phyloP scores from a whole-genome alignment of 2,113 vertebrate genomes.

The Alaudala cheleensis region DNA sequence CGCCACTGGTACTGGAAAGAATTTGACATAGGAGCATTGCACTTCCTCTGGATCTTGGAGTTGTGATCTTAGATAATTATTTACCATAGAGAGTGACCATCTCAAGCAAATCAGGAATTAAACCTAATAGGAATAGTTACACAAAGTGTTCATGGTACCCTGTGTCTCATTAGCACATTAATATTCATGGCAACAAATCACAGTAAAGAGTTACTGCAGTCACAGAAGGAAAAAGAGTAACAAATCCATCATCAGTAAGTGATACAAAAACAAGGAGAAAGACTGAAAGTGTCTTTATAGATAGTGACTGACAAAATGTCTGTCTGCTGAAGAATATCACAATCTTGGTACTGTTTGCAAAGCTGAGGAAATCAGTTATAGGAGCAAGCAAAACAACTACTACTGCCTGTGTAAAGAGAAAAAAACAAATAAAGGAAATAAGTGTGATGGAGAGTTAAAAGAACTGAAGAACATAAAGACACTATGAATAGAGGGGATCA shows the following conservation, averaged over 20 bases:
- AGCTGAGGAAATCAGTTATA: constrained; percentile 24
- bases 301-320: background rate
- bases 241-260: background rate
- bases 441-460: background rate
- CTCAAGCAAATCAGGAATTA: background rate
- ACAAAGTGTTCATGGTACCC: background rate
- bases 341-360: background rate
- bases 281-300: background rate
- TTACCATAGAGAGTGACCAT: background rate
- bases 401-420: background rate
- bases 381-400: background rate
- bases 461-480: background rate
- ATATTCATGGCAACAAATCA: background rate
- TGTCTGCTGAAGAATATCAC: background rate
- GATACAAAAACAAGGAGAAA: background rate
- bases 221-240: background rate
- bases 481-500: background rate
- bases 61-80: background rate
- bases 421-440: background rate
- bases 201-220: background rate
- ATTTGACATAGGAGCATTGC: background rate
- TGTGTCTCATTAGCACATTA: background rate
- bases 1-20: background rate
- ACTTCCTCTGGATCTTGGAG: background rate
- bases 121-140: background rate